Percentiles rank a stretch among this genome's conserved stretches.
Conservation (phyloP, 2,113 vertebrate species). For the Clupea harengus region DNA sequence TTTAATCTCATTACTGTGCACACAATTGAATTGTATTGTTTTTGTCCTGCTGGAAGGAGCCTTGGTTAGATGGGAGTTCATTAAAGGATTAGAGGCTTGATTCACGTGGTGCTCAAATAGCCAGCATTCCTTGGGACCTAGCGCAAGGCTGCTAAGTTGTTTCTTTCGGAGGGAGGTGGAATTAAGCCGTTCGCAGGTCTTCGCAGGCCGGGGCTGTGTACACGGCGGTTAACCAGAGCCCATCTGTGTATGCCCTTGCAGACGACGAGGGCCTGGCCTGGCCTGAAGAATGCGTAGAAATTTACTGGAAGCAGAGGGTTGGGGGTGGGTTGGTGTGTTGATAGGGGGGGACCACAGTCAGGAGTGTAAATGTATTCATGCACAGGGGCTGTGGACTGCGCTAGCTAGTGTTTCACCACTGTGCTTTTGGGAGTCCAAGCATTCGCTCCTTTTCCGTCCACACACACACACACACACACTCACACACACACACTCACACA, state of each 20-base stretch:
- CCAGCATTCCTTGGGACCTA: constrained; percentile 25
- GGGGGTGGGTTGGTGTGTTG: neutral
- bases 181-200: neutral
- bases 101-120: constrained; percentile 31
- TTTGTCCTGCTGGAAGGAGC: constrained; percentile 37
- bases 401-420: neutral
- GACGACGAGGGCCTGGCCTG: neutral
- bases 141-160: constrained; percentile 18
- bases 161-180: neutral
- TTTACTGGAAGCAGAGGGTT: neutral
- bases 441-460: neutral
- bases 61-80: constrained; percentile 23
- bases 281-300: neutral
- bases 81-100: constrained; percentile 46
- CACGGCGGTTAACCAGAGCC: neutral
- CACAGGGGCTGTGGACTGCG: neutral
- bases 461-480: too few species aligned
- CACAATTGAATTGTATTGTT: constrained; percentile 55
- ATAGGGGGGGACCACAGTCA: neutral
- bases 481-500: too few species aligned
- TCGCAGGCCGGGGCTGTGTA: constrained; percentile 9
- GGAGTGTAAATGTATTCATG: neutral
- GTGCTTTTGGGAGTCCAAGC: neutral
- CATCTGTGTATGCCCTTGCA: constrained; percentile 22
- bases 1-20: constrained; percentile 28